A percentile compares a stretch with the other conserved stretches of the same genome.
Evolutionary conservation across 1,140 invertebrate species (phyloP).

Genomic region (Hetaerina americana): DNA sequence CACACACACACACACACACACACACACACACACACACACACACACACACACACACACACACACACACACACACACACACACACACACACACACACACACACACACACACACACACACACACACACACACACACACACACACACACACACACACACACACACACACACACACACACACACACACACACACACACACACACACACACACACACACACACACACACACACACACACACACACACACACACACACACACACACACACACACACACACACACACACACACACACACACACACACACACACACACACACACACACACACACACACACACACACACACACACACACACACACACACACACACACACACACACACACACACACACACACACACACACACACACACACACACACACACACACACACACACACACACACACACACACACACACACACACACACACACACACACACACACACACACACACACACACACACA

Average conservation of each 20-base stretch:
- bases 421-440: constrained; percentile 18
- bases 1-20: background rate
- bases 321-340: constrained; percentile 17
- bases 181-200: constrained; percentile 14
- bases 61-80: background rate
- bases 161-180: background rate
- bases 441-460: constrained; percentile 16
- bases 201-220: constrained; percentile 18
- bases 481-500: constrained; percentile 17
- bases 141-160: background rate
- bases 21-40: background rate
- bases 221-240: constrained; percentile 17
- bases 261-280: constrained; percentile 19
- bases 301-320: constrained; percentile 16
- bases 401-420: constrained; percentile 19
- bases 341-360: constrained; percentile 18
- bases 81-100: background rate
- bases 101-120: background rate
- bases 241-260: constrained; percentile 17
- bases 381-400: constrained; percentile 17
- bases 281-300: constrained; percentile 17
- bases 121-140: background rate
- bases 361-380: constrained; percentile 18
- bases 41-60: background rate
- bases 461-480: constrained; percentile 18